phyloP scores from a whole-genome alignment of 2,113 vertebrate genomes.

The Oceanodroma tethys region DNA sequence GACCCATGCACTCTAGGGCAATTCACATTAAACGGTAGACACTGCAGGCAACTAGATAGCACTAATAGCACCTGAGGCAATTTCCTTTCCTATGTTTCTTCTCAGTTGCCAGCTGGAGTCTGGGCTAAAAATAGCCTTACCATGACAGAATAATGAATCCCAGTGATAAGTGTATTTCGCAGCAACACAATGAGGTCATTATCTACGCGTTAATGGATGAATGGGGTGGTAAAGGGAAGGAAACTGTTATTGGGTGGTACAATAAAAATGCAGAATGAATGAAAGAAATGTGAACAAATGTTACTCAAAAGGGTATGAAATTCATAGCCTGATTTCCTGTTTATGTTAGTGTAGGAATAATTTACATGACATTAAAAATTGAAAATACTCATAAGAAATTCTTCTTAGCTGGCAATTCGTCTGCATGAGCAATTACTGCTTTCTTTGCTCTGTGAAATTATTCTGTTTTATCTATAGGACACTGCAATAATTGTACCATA shows the following conservation, averaged over 20 bases:
- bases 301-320: constrained; percentile 25
- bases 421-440: neutral
- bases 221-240: neutral
- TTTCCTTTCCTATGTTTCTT: constrained; percentile 34
- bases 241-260: neutral
- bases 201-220: constrained; percentile 44
- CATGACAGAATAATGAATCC: constrained; percentile 54
- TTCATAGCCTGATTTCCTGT: constrained; percentile 19
- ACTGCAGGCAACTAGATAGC: constrained; percentile 49
- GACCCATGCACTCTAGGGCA: constrained; percentile 4
- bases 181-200: constrained; percentile 19
- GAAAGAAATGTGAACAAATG: neutral
- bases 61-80: constrained; percentile 45
- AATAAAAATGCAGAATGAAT: neutral
- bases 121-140: constrained; percentile 39
- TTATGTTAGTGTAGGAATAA: constrained; percentile 21
- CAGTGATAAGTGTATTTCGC: neutral
- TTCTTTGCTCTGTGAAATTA: neutral
- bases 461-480: neutral
- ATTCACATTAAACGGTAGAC: constrained; percentile 36
- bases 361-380: constrained; percentile 52
- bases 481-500: neutral
- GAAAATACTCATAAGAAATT: constrained; percentile 25
- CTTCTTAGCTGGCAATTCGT: constrained; percentile 6
- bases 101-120: constrained; percentile 34